Base-by-base conservation (phyloP, 1,140 invertebrate species). In the Pissodes strobi region DNA sequence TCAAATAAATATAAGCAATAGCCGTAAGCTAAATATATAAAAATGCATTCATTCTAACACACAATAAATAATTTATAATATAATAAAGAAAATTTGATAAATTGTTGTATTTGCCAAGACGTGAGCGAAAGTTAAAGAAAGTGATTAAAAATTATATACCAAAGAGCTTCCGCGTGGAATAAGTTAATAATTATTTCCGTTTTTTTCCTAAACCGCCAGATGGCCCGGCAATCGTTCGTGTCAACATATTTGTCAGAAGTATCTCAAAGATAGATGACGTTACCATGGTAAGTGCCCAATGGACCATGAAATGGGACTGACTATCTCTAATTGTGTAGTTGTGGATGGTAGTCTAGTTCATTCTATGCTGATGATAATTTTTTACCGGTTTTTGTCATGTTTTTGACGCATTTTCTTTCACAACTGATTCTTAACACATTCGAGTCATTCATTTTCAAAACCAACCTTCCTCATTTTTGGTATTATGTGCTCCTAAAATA, bases 231-330 rank as follows among this genome's bases (percentile, higher is more conserved):
- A 87, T 92, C 83, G 91, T 94, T 82, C 86, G 86, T 84, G 93
- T 97, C 87, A 96, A 97, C 89, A 93, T 96, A 86, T 95, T 94
- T 89, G 90, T 97, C 82, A 87, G 94, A 87, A 95, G 93, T 90
- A 96, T 96, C 87, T 94, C 92, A 83, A 96, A 95, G 89, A 96
- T 97, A 86, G 93, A 96, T 91, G 94, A 97, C 87, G 93, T 96
- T 82, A 95, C 93, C 76, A 96, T 96, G 94, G 92, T 94, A 94
- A 93, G 91, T 92, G 78, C 72, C 75, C 75, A 76, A 71, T 73
- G 70, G 64, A 72, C 57, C 67, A 73, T 67, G 66, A 67, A 74
- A 74, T 74, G 72, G 66, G 57, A 63, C 55, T 62, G 62, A 60
- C 62, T 64, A 68, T 73, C 69, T 68, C 71, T 72, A 68, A 71